phyloP scores from a whole-genome alignment of 2,113 vertebrate species.

The Oryzias curvinotus region DNA sequence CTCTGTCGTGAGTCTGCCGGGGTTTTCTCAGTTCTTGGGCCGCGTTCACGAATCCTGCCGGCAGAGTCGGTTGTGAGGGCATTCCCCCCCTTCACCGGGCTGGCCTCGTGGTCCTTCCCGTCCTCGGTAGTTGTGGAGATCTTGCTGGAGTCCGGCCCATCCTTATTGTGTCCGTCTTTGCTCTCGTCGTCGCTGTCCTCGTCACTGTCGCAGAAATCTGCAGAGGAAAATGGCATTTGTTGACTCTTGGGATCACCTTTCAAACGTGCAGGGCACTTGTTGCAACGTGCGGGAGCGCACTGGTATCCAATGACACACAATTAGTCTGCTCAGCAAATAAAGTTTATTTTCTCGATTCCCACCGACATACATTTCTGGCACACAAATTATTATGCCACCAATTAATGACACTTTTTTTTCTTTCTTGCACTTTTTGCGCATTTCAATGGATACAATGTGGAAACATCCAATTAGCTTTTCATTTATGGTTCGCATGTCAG shows the following conservation, averaged over 20 bases:
- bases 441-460: no score
- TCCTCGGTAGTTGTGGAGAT: constrained; percentile 90
- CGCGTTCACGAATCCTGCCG: constrained; percentile 75
- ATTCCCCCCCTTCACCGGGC: constrained; percentile 76
- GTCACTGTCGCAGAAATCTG: constrained; percentile 93
- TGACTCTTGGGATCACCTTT: neutral
- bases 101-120: constrained; percentile 81
- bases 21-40: constrained; percentile 80
- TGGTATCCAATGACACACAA: neutral
- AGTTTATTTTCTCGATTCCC: neutral
- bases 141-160: constrained; percentile 85
- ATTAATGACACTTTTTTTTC: no score
- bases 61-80: constrained; percentile 65
- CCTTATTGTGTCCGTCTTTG: constrained; percentile 85
- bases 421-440: no score
- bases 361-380: neutral
- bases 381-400: no score
- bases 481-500: no score
- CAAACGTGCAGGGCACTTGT: neutral
- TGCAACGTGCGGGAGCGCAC: no score
- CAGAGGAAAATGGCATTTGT: constrained; percentile 3
- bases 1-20: constrained; percentile 91
- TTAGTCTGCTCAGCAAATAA: neutral
- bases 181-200: constrained; percentile 94
- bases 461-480: no score